Conservation (phyloP, 2,113 vertebrate genomes). For the Thunnus thynnus region DNA sequence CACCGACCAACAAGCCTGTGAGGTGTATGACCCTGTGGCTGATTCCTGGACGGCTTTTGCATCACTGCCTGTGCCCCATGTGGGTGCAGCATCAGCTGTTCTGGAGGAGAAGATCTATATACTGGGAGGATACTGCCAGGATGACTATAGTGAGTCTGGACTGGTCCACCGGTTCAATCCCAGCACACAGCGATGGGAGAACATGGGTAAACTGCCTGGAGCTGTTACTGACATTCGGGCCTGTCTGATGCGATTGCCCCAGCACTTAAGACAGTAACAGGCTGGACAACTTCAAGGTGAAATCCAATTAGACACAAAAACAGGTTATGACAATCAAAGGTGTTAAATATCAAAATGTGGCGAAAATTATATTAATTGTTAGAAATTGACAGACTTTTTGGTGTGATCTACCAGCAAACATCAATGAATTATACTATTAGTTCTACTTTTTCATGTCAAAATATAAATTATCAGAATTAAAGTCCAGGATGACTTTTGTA, state of each 20-base stretch:
- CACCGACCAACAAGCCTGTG: slow-evolving; percentile 78
- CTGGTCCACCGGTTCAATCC: slow-evolving; percentile 81
- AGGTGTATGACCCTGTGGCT: slow-evolving; percentile 72
- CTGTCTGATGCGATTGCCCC: slow-evolving; percentile 77
- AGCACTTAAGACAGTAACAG: slow-evolving; percentile 57
- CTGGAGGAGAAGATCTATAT: slow-evolving; percentile 83
- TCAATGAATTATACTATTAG: no score
- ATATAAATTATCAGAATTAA: no score
- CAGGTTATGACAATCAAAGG: no score
- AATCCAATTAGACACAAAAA: not conserved
- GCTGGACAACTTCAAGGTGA: not conserved
- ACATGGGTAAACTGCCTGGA: slow-evolving; percentile 79
- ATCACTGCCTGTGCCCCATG: slow-evolving; percentile 76
- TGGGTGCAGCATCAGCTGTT: slow-evolving; percentile 79
- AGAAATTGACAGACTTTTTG: not conserved
- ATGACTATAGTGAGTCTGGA: slow-evolving; percentile 80
- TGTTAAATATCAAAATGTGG: not conserved
- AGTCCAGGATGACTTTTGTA: no score
- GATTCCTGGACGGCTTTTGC: slow-evolving; percentile 75
- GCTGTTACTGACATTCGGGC: slow-evolving; percentile 81
- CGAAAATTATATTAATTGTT: not conserved
- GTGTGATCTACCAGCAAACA: not conserved
- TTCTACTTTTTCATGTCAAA: no score
- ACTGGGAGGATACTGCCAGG: slow-evolving; percentile 84
- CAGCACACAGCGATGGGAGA: slow-evolving; percentile 76